phyloP scores from a whole-genome alignment of 2,113 vertebrate species.

The Pelobates fuscus region DNA sequence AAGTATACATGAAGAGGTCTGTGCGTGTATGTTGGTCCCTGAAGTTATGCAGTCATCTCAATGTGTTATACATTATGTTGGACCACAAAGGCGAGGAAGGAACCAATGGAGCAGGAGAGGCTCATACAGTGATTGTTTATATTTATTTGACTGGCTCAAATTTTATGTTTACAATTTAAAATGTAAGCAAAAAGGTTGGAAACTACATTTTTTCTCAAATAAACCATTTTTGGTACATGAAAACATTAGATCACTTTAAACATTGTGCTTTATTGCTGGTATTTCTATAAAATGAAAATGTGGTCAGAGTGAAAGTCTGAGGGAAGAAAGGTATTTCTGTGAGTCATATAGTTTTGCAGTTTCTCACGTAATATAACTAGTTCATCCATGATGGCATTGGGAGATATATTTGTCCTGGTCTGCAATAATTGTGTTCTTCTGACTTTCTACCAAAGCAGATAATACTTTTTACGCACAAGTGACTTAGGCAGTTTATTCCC shows the following conservation, averaged over 20 bases:
- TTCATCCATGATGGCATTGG: background rate
- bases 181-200: slow-evolving; percentile 28
- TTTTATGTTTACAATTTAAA: slow-evolving; percentile 35
- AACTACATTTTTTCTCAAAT: slow-evolving; percentile 28
- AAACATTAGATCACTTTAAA: slow-evolving; percentile 34
- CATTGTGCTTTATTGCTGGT: slow-evolving; percentile 25
- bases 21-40: slow-evolving; percentile 10
- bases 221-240: slow-evolving; percentile 33
- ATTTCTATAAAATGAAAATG: slow-evolving; percentile 16
- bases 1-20: background rate
- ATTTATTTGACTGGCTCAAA: slow-evolving; percentile 39
- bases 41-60: slow-evolving; percentile 31
- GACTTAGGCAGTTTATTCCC: too few species aligned
- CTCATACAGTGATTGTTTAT: slow-evolving; percentile 41
- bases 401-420: background rate
- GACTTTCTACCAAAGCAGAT: too few species aligned
- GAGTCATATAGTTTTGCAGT: slow-evolving; percentile 3
- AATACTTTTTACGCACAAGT: too few species aligned
- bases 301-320: slow-evolving; percentile 29
- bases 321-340: background rate
- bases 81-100: slow-evolving; percentile 25
- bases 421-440: background rate
- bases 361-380: background rate
- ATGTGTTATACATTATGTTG: slow-evolving; percentile 44
- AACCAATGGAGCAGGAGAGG: slow-evolving; percentile 29